Evolutionary conservation across 1,140 invertebrate genomes (phyloP).

Genomic region (Dolichoris vasculosae): DNA sequence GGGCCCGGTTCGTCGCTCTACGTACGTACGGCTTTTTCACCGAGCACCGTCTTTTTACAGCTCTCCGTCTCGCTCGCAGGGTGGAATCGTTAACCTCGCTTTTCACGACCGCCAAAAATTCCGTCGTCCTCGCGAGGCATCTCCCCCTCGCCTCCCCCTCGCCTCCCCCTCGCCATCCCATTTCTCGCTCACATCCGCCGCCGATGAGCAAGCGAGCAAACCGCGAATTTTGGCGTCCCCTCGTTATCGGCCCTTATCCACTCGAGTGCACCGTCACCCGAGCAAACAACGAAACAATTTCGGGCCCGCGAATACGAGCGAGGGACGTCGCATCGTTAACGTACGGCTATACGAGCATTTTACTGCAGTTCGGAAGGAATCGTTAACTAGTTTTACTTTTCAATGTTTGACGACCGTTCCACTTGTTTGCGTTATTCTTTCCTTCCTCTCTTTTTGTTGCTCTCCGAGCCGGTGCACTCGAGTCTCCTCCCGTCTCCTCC

Average conservation of each 20-base stretch:
- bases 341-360: slow-evolving; percentile 5
- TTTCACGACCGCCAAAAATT: not conserved
- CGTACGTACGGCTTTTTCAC: not conserved
- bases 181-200: not conserved
- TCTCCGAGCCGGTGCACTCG: not conserved
- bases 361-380: slow-evolving; percentile 35
- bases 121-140: not conserved
- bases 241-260: not conserved
- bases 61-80: not conserved
- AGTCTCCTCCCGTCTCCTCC: not conserved
- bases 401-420: slow-evolving; percentile 24
- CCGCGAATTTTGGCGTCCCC: not conserved
- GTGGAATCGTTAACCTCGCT: not conserved
- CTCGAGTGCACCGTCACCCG: not conserved
- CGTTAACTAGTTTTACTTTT: slow-evolving; percentile 30
- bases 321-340: not conserved
- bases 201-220: not conserved
- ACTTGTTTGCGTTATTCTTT: slow-evolving; percentile 23
- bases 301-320: not conserved
- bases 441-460: not conserved
- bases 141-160: not conserved
- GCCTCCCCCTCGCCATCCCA: not conserved
- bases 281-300: not conserved
- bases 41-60: not conserved
- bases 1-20: not conserved